Base-by-base conservation (phyloP, 2,888 invertebrate genomes). In the Gymnoscelis rufifasciata region DNA sequence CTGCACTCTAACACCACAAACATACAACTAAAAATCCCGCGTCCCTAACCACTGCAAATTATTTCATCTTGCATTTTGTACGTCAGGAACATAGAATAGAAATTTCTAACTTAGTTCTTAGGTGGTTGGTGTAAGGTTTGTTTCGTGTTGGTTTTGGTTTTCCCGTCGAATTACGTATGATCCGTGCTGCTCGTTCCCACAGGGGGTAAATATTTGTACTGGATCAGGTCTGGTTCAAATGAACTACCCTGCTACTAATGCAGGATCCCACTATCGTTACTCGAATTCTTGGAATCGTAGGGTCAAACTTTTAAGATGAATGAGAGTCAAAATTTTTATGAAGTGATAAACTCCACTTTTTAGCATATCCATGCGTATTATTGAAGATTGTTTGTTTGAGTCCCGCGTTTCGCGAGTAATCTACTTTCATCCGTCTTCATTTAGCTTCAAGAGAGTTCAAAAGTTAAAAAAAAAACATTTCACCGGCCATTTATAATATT, bases 171-270 rank as follows among this genome's bases (percentile, higher is more conserved):
- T 41, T 44, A 40, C 27, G 28, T 19, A 29, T 13, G 43, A 28
- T 29, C 15, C 49, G 47, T 28, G 46, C 39, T 49, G 54, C 42
- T 31, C 39, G 40, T 49, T 60, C 62, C 59, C 60, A 60, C 52
- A 56, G 57, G 54, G 56, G 51, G 38, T 46, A 56, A 62, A 62
- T 62, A 59, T 64, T 64, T 59, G 57, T 54, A 51, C 36, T 43
- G 54, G 54, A 60, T 56, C 50, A 51, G 59, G 48, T 59, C 46
- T 36, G 52, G 52, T 53, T 55, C 52, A 53, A 54, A 55, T 51
- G 49, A 36, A 27, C 44, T 40, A 24, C 46, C 50, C 43, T 47
- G 31, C 35, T 49, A 28, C 35, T 43, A 51, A 38, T 35, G 42
- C 14, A 43, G 14, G 10, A 24, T 27, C 1, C 30, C 43, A 56